Conservation (phyloP, 53 echinoderm and acorn worm species). For the Holothuria leucospilota region DNA sequence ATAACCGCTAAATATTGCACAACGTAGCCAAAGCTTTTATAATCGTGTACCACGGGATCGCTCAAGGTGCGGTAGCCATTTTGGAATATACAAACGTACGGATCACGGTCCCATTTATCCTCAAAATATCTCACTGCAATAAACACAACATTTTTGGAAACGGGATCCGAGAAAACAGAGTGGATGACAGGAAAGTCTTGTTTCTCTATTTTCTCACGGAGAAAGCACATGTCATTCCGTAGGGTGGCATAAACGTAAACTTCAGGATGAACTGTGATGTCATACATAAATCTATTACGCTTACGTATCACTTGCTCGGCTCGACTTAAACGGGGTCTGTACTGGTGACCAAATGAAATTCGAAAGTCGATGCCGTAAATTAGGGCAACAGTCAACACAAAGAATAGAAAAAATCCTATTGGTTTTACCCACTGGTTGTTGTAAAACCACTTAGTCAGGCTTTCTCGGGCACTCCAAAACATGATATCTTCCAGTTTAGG, state of each 20-base stretch:
- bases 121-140: conserved; percentile 60
- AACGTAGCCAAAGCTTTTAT: conserved; percentile 77
- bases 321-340: neutral
- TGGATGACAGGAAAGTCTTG: conserved; percentile 77
- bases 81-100: conserved; percentile 68
- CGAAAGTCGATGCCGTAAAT: neutral
- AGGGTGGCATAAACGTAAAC: conserved; percentile 50
- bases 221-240: conserved; percentile 67
- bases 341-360: neutral
- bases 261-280: neutral
- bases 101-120: conserved; percentile 47
- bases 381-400: neutral
- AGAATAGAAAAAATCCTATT: neutral
- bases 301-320: conserved; percentile 15
- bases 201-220: conserved; percentile 62
- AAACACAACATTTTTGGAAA: conserved; percentile 64
- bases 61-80: conserved; percentile 33
- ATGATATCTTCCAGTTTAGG: neutral
- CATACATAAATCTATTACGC: conserved; percentile 25
- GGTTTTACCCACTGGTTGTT: neutral
- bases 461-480: neutral
- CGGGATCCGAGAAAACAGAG: conserved; percentile 74
- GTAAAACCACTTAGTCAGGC: neutral
- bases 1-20: conserved; percentile 77
- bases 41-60: conserved; percentile 73